Percentiles rank a stretch among this genome's conserved stretches.
Evolutionary conservation across 2,888 invertebrate genomes (phyloP).

Genomic region (Calameuta filiformis): DNA sequence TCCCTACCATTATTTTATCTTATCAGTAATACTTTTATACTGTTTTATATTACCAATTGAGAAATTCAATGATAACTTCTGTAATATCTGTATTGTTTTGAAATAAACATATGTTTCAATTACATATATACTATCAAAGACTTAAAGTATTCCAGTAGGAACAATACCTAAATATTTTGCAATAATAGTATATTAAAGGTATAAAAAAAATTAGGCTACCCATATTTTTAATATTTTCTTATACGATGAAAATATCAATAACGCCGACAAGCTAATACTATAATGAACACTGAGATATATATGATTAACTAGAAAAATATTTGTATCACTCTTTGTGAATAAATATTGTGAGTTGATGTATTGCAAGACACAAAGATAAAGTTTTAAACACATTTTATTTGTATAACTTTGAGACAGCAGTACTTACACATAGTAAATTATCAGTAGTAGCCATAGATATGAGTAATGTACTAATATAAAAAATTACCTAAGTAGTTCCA

Average conservation of each 20-base stretch:
- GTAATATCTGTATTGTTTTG: neutral
- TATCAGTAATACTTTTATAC: neutral
- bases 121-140: neutral
- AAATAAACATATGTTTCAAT: neutral
- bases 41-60: neutral
- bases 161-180: neutral
- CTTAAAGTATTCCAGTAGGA: neutral
- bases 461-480: neutral
- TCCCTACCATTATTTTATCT: neutral
- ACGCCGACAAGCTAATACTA: neutral
- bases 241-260: neutral
- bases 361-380: neutral
- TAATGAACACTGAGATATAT: neutral
- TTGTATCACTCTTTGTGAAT: neutral
- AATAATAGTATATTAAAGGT: neutral
- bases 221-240: neutral
- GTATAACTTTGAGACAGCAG: neutral
- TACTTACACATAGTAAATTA: neutral
- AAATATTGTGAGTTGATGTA: neutral
- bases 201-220: neutral
- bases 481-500: neutral
- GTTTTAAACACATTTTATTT: neutral
- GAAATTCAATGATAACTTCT: neutral
- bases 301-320: neutral
- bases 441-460: neutral